Evolutionary conservation across 2,888 invertebrate species (phyloP), one percentile per base, ranked within the genome.

Genomic region (Cryptocephalus primarius): DNA sequence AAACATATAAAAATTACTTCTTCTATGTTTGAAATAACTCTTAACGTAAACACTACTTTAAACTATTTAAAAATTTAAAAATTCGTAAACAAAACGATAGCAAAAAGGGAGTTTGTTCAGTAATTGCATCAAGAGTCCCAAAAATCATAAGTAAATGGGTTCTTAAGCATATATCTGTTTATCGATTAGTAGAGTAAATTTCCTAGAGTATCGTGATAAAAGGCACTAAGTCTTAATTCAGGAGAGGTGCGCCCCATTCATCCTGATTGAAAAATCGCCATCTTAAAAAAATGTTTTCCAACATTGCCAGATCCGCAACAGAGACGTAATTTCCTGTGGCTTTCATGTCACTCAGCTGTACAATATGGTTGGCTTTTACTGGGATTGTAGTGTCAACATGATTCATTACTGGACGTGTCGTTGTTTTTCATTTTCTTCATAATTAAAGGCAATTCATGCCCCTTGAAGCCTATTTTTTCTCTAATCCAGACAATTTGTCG

Each of bases 221-320:
- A 48, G 54, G 59, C 66, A 64, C 58, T 66, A 65, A 65, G 63
- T 63, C 62, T 65, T 61, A 61, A 64, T 64, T 54, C 59, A 57
- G 58, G 57, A 57, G 56, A 65, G 67, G 68, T 62, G 69, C 63
- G 66, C 63, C 67, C 63, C 64, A 65, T 68, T 68, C 66, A 63
- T 66, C 63, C 61, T 65, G 66, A 67, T 68, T 68, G 65, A 65
- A 62, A 59, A 65, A 64, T 63, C 61, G 61, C 67, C 66, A 64
- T 67, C 64, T 66, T 63, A 65, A 65, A 66, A 40, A 40, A 40
- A n/a, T 40, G 40, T 40, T 40, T 13, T 22, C 40, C n/a, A 57
- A 58, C 59, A 56, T 47, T 45, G 44, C 44, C 46, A 57, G 60
- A 61, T 65, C 66, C 63, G 65, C 64, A 63, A 62, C 60, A 65